phyloP scores from a whole-genome alignment of 2,113 vertebrate species.

The Callipepla californica region DNA sequence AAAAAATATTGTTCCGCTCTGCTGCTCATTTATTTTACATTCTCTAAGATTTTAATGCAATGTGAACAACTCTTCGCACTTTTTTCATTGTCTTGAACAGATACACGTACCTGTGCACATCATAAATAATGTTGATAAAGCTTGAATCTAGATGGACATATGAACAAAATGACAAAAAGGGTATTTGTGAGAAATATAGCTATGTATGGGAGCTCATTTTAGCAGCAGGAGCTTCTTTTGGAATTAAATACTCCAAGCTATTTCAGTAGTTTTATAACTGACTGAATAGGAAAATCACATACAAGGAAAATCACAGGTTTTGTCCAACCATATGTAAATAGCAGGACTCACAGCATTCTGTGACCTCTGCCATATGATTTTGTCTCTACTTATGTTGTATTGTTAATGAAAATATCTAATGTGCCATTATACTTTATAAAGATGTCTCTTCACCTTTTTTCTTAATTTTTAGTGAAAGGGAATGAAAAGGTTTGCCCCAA shows the following conservation, averaged over 20 bases:
- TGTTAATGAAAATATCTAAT: not conserved
- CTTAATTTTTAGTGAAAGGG: not conserved
- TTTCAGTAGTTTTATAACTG: not conserved
- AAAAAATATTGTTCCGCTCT: slow-evolving; percentile 9
- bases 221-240: not conserved
- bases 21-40: slow-evolving; percentile 21
- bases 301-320: not conserved
- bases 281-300: not conserved
- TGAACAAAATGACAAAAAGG: not conserved
- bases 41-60: not conserved
- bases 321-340: not conserved
- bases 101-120: not conserved
- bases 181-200: not conserved
- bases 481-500: not conserved
- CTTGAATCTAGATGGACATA: not conserved
- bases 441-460: not conserved
- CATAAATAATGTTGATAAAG: not conserved
- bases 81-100: not conserved
- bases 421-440: not conserved
- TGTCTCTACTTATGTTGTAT: not conserved
- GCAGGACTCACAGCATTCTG: not conserved
- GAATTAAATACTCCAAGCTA: not conserved
- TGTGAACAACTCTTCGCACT: not conserved
- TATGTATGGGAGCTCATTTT: not conserved
- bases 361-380: not conserved